These are phyloP conservation scores for Neoaliturus tenellus DNA, from an alignment of 2,888 invertebrate genomes.

Conservation along the genomic window DNA sequence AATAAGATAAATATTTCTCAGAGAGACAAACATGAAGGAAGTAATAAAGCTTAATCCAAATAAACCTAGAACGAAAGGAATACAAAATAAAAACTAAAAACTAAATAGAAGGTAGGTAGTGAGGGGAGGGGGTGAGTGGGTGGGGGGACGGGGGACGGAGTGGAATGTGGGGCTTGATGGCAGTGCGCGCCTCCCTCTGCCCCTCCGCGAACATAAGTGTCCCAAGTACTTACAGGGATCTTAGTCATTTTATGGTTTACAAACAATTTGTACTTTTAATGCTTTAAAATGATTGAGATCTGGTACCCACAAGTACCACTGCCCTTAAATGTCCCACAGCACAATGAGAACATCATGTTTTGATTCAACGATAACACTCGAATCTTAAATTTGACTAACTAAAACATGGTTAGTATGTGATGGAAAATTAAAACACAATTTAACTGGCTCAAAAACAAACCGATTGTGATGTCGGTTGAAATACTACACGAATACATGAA, in stretches of 20 bases:
- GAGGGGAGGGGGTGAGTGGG: neutral
- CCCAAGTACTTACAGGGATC: constrained; percentile 28
- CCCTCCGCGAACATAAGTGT: too few relatives aligned
- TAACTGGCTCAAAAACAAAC: constrained; percentile 36
- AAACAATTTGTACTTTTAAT: constrained; percentile 58
- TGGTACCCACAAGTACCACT: constrained; percentile 58
- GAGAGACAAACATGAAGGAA: neutral
- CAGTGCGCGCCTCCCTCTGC: constrained; percentile 7
- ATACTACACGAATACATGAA: constrained; percentile 35
- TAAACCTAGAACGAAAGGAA: constrained; percentile 3
- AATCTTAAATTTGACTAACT: neutral
- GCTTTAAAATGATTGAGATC: constrained; percentile 57
- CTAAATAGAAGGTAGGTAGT: neutral
- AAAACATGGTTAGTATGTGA: constrained; percentile 8
- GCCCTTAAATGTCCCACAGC: constrained; percentile 26
- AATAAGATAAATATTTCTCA: neutral
- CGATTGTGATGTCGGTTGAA: constrained; percentile 40
- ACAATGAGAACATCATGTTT: constrained; percentile 11
- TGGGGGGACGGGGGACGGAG: neutral
- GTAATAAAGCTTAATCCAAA: neutral
- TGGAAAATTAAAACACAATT: constrained; percentile 15
- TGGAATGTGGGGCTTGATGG: constrained; percentile 3
- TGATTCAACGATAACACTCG: neutral
- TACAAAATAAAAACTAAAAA: neutral
- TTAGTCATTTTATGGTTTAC: constrained; percentile 46